Evolutionary conservation across 2,797 vertebrate genomes (phyloP), one percentile per base, ranked within the genome.

Genomic region (Garrulus glandarius): DNA sequence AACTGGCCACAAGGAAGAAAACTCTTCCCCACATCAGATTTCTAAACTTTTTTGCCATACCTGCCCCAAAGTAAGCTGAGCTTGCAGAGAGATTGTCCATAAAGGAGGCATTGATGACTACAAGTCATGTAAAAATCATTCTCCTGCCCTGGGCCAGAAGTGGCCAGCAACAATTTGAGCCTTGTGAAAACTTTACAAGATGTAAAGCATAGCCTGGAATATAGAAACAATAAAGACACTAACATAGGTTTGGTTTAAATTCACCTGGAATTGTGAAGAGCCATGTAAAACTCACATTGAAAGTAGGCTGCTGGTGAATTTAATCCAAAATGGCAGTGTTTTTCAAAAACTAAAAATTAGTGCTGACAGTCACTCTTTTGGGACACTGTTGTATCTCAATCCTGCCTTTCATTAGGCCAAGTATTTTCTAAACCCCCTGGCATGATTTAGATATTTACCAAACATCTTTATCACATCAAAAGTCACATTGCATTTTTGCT

Each of bases 51-150:
- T 86, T 91, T 6, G 4, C 16, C 32, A 23, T 24, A 49, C 3
- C 24, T 29, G 8, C 13, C 30, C 14, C 44, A 44, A 15, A 41
- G 10, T 3, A 52, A 84, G 15, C 22, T 41, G 52, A 56, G 10
- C 7, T 49, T 49, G 7, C 5, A 7, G 52, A 17, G 23, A 70
- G 1, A 5, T 20, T n/a, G 11, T n/a, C 39, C 13, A 10, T 10
- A 9, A 5, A 53, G 39, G 27, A 55, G 4, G 19, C 13, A 15
- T 1, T 17, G 24, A 47, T 4, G 10, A 22, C 5, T 18, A 21
- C 0, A 1, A 3, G n/a, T 18, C 68, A 27, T 0, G 5, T 21
- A 69, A 32, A 21, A 24, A 37, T 23, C 6, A 32, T 36, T 60
- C 46, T 68, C 22, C 55, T 80, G 37, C 32, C 4, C 36, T 23